Base-by-base conservation (phyloP, 2,888 invertebrate genomes). In the Tachystola acroxantha region DNA sequence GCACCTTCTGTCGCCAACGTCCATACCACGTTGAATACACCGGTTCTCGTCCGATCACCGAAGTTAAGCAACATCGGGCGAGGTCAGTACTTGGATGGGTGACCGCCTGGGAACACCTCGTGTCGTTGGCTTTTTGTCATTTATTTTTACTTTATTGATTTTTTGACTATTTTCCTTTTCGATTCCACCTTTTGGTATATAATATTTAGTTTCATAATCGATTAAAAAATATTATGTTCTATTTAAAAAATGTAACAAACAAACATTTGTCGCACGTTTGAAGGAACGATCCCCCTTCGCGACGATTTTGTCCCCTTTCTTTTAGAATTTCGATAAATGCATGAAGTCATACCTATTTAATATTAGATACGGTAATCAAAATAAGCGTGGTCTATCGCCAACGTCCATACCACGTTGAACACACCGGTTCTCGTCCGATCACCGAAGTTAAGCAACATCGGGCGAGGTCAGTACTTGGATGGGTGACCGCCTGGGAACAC, bases 351-450 rank as follows among this genome's bases (percentile, higher is more conserved):
- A n/a, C n/a, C n/a, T n/a, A n/a, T n/a, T n/a, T n/a, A n/a, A n/a
- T n/a, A n/a, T n/a, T n/a, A 6, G 16, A 16, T 16, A 16, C 16
- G 2, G 6, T 9, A 22, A 2, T 7, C 22, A 9, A 22, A 22
- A 9, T 22, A 7, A 3, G 22, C 6, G 2, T 2, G 6, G 2
- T 12, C 12, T 16, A 19, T 30, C 27, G 46, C 42, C 48, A 46
- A 50, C 64, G 65, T 64, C 62, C 67, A 67, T 64, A 69, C 65
- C 60, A 68, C 57, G 64, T 62, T 65, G 63, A 67, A 65, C 37
- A 57, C 64, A 61, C 62, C 64, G 64, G 77, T 78, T 78, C 77
- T 78, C 77, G 77, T 76, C 76, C 72, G 77, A 77, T 76, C 78
- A 78, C 78, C 75, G 75, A 77, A 79, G 75, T 77, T 69, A 78